These are phyloP conservation scores for Spodoptera exigua DNA, from an alignment of 2,888 invertebrate species.

Conservation along the genomic window DNA sequence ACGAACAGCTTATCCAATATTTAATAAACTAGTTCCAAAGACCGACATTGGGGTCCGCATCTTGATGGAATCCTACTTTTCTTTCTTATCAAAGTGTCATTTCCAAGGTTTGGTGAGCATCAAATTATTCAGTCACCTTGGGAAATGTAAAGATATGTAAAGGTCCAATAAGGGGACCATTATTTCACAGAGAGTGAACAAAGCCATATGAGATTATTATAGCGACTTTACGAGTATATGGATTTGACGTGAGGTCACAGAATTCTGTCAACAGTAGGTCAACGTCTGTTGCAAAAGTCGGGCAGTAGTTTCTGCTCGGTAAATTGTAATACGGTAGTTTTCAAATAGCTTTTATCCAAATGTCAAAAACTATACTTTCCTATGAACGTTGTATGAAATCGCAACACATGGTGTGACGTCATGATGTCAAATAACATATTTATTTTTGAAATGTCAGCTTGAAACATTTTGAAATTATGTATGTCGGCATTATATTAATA, in stretches of 20 bases:
- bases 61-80: conserved; percentile 36
- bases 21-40: conserved; percentile 13
- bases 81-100: conserved; percentile 43
- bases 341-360: too few species aligned
- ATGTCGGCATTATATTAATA: too few species aligned
- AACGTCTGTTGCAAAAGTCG: background rate
- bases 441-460: too few species aligned
- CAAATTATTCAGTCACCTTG: conserved; percentile 49
- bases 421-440: too few species aligned
- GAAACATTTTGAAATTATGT: too few species aligned
- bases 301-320: too few species aligned
- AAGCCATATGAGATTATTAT: conserved; percentile 48
- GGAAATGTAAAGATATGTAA: conserved; percentile 39
- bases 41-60: conserved; percentile 21
- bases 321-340: too few species aligned
- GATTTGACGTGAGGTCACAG: conserved; percentile 28
- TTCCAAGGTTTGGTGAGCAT: conserved; percentile 38
- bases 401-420: too few species aligned
- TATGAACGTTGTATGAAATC: too few species aligned
- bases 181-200: conserved; percentile 55
- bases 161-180: conserved; percentile 41
- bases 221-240: conserved; percentile 30
- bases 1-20: conserved; percentile 7
- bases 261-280: conserved; percentile 22
- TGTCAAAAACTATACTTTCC: too few species aligned